Evolutionary conservation across 2,888 invertebrate genomes (phyloP).

Genomic region (Phortica okadai): DNA sequence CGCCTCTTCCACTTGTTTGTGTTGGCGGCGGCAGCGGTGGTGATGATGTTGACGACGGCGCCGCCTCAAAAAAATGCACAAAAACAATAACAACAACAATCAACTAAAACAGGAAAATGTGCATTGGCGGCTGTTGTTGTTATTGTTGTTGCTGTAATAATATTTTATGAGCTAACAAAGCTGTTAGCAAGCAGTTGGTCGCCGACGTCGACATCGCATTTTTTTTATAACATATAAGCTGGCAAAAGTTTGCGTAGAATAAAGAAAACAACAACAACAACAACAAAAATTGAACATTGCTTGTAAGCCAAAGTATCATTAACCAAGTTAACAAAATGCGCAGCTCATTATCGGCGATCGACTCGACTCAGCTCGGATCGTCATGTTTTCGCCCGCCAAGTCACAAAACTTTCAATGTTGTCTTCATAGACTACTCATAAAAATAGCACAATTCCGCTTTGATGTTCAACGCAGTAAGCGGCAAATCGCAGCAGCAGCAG

Average conservation of each 20-base stretch:
- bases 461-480: slow-evolving; percentile 16
- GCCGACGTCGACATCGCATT: not conserved
- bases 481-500: not conserved
- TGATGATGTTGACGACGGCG: slow-evolving; percentile 38
- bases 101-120: slow-evolving; percentile 60
- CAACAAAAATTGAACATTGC: not conserved
- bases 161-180: slow-evolving; percentile 31
- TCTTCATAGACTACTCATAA: slow-evolving; percentile 8
- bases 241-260: slow-evolving; percentile 3
- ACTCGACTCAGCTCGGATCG: not conserved
- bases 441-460: slow-evolving; percentile 19
- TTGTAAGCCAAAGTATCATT: slow-evolving; percentile 21
- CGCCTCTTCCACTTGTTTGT: not conserved
- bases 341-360: slow-evolving; percentile 17
- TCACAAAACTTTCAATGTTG: not conserved
- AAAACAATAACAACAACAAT: not conserved
- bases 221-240: slow-evolving; percentile 19
- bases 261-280: not conserved
- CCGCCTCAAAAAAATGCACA: slow-evolving; percentile 34
- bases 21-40: not conserved
- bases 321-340: slow-evolving; percentile 18
- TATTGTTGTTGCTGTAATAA: slow-evolving; percentile 42
- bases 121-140: slow-evolving; percentile 52
- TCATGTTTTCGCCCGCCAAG: not conserved
- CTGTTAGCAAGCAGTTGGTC: not conserved